A percentile compares a stretch with the other conserved stretches of the same genome.
phyloP scores from a whole-genome alignment of 37 sponge, comb jelly and placozoan genomes.

The Oopsacas minuta region DNA sequence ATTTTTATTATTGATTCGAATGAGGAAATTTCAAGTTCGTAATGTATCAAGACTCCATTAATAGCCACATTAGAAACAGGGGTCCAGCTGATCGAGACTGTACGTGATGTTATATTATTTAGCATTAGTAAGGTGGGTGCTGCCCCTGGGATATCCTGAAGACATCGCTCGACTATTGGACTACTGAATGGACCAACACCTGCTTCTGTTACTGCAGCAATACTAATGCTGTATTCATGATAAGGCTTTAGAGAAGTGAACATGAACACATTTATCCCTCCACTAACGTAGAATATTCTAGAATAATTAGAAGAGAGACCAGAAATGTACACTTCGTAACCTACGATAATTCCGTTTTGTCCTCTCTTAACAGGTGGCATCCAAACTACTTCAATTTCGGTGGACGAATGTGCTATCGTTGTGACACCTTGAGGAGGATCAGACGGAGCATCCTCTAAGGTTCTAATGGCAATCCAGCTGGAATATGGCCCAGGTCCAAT shows the following conservation, averaged over 20 bases:
- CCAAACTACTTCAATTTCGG: not conserved
- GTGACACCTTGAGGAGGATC: not conserved
- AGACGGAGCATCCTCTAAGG: not conserved
- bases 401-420: not conserved
- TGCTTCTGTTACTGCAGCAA: slow-evolving; percentile 1
- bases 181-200: not conserved
- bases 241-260: not conserved
- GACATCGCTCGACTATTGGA: not conserved
- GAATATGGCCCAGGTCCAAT: slow-evolving; percentile 4
- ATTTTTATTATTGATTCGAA: not conserved
- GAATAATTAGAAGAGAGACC: not conserved
- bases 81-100: not conserved
- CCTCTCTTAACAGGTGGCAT: not conserved
- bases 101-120: not conserved
- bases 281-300: not conserved
- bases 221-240: not conserved
- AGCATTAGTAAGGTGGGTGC: not conserved
- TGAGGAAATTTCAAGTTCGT: not conserved
- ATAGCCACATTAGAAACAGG: not conserved
- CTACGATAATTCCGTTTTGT: slow-evolving; percentile 7
- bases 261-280: not conserved
- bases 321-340: not conserved
- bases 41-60: not conserved
- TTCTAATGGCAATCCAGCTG: slow-evolving; percentile 11
- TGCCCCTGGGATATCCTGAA: not conserved